Evolutionary conservation across 2,797 vertebrate genomes (phyloP), one percentile per base, ranked within the genome.

Genomic region (Phoeniculus purpureus): DNA sequence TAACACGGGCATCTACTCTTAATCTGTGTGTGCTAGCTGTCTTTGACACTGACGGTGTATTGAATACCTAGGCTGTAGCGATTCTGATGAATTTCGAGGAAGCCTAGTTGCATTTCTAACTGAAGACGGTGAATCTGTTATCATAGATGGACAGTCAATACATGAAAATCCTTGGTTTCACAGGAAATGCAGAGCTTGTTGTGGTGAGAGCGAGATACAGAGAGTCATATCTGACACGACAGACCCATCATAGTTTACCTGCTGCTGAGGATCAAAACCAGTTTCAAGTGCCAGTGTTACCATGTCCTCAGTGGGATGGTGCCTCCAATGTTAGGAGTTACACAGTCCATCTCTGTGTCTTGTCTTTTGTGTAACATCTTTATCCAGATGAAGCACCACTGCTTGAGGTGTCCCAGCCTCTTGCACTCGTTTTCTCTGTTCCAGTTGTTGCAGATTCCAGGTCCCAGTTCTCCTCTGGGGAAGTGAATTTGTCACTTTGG

Each of bases 21-120:
- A 43, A 34, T 73, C 52, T 45, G 25, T 64, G 22, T 21, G 4
- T 15, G 2, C 1, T 1, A 40, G 31, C 8, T 54, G 40, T 65
- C 8, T 64, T 27, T 0, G 1, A 6, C 8, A 29, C 21, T 13
- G 16, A 32, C 29, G 29, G 5, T 12, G 7, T 27, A 8, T 31
- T 21, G 25, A 56, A 56, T n/a, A 54, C 32, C 27, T 50, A 43
- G 40, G 17, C 60, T 60, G 27, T 48, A 43, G 15, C 21, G 22
- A 1, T 59, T 56, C 18, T 32, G 12, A 47, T 32, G 27, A 15
- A 40, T 88, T 60, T 75, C 55, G 78, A 74, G 32, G 40, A 32
- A 61, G 25, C 27, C 13, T 54, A 27, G 20, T 51, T 15, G 26
- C 15, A 31, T 50, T 73, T 59, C 16, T 81, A 43, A 8, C 56